Percentiles rank a stretch among this genome's conserved stretches.
Conservation (phyloP, 2,888 invertebrate genomes). For the Drosophila nr. medialis region DNA sequence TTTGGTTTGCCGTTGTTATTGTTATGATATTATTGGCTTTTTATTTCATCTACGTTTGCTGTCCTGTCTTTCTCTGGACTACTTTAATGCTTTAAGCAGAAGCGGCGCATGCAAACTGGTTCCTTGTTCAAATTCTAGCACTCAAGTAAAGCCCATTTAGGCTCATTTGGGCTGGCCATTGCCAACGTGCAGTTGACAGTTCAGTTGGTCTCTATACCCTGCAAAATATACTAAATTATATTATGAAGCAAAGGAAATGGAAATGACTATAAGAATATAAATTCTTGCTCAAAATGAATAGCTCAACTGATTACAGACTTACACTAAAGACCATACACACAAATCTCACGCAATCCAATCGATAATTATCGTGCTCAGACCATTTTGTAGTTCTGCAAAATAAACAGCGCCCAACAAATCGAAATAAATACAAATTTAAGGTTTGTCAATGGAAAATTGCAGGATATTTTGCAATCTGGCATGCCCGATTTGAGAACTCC, state of each 20-base stretch:
- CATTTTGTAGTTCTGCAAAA: background rate
- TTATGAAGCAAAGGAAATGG: background rate
- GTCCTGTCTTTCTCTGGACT: conserved; percentile 43
- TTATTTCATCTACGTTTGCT: conserved; percentile 65
- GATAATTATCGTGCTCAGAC: background rate
- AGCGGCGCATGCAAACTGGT: conserved; percentile 39
- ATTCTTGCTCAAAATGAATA: background rate
- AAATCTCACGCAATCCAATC: background rate
- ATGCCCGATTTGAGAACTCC: background rate
- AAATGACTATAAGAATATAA: background rate
- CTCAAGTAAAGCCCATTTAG: conserved; percentile 36
- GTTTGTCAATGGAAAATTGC: background rate
- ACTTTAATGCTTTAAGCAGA: conserved; percentile 41
- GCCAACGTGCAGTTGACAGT: conserved; percentile 58
- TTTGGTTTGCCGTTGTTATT: conserved; percentile 52
- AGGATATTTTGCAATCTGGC: background rate
- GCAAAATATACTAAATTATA: background rate
- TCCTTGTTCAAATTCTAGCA: background rate
- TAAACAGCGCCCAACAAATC: too few species aligned
- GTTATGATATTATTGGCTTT: conserved; percentile 75
- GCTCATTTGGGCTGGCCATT: conserved; percentile 40
- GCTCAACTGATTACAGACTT: too few species aligned
- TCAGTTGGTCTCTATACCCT: conserved; percentile 24
- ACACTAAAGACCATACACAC: background rate
- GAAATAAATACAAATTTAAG: background rate